Base-by-base conservation (phyloP, 2,113 vertebrate species). In the Oncorhynchus mykiss region DNA sequence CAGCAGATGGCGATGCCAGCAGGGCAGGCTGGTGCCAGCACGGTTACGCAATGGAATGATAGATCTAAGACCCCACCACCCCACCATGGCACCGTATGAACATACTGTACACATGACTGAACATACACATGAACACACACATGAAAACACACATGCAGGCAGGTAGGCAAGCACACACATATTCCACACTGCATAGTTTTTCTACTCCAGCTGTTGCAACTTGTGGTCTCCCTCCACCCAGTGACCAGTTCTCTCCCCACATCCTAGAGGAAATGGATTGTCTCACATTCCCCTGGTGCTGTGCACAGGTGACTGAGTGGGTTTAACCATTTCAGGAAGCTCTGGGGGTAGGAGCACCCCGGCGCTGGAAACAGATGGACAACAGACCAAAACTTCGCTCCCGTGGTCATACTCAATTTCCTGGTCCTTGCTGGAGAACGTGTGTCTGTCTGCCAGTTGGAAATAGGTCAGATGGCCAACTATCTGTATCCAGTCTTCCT, bases 1-100 rank as follows among this genome's bases (percentile, higher is more conserved):
- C 87, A 86, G 89, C 93, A 93, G 93, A 93, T 93, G 93, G 93
- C 81, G 24, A 70, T 87, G 91, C 91, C 90, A 89, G 93, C 90
- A 93, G 92, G 93, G 39, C 39, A 45, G 39, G 88, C 89, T 80
- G 79, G 84, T 90, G 87, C 89, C 59, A 91, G 91, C 91, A 86
- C 88, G 91, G 90, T 91, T 93, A 90, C 87, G 91, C 90, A 92
- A 93, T 87, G 91, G 91, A 93, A 93, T 91, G 91, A 91, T 89
- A 87, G 59, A 11, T 11, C 83, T 78, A 76, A 89, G 87, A 90
- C 89, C 90, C 88, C 84, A 86, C 82, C 86, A 48, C 78, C 87
- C 77, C 59, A 62, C 59, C 87, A 75, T 86, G 16, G 51, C 51
- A 18, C 51, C 69, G 69, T 84, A 88, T 90, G 84, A 85, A 86